Evolutionary conservation across 2,888 invertebrate genomes (phyloP), one percentile per base, ranked within the genome.

Genomic region (Apodemia zela): DNA sequence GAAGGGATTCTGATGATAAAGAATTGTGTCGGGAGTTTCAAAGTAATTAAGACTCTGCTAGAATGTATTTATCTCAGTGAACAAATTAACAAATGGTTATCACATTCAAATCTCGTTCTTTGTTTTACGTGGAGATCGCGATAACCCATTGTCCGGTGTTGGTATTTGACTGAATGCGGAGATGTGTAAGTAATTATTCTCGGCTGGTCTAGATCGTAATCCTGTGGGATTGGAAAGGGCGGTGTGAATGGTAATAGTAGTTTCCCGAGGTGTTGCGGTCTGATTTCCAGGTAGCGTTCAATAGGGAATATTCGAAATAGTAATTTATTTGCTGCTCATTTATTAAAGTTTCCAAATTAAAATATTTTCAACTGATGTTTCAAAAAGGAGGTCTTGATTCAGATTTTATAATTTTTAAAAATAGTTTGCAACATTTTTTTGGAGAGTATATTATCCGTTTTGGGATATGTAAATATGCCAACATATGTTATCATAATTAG

Each of bases 231-330:
- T 91, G 89, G 85, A 82, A 85, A 84, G 89, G 89, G 87, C 87
- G 87, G 84, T 84, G 87, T 85, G 89, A 87, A 89, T 89, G 86
- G 88, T 89, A 90, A 89, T 89, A 87, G 85, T 79, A 85, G 83
- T 82, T 84, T 80, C 80, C 82, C 69, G 83, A 84, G 86, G 83
- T 85, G 81, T 86, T 86, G 88, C 81, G 89, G 86, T 87, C 84
- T 89, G 88, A 90, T 89, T 91, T 91, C 89, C 87, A 82, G 86
- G 87, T 83, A 84, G 86, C 84, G 87, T 89, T 89, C 88, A 88
- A 90, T 89, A 88, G 81, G 89, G 90, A 91, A 90, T 89, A 89
- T 88, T 89, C 89, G 86, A 90, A 84, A 81, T 80, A 70, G 77
- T 85, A 84, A 89, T 88, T 88, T 88, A 89, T 87, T 80, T 74